Percentiles rank a stretch among this genome's conserved stretches.
phyloP scores from a whole-genome alignment of 2,888 invertebrate species.

The Marasmarcha lunaedactyla region DNA sequence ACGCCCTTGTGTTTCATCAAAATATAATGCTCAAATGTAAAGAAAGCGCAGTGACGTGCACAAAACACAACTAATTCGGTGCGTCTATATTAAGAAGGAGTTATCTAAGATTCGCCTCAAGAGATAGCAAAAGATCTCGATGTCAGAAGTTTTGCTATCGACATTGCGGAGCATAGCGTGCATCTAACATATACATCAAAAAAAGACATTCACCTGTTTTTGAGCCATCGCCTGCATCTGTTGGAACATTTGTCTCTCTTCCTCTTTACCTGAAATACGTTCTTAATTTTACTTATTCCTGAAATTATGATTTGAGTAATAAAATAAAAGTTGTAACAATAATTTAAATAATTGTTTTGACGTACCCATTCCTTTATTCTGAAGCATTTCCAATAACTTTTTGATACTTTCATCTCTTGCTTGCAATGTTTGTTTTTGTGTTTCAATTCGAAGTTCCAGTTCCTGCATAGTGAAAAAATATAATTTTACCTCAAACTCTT shows the following conservation, averaged over 20 bases:
- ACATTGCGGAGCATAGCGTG: slow-evolving; percentile 27
- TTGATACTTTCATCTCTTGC: slow-evolving; percentile 98
- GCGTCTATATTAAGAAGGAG: slow-evolving; percentile 21
- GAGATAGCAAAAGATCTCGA: slow-evolving; percentile 15
- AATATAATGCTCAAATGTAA: slow-evolving; percentile 37
- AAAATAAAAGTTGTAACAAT: neutral
- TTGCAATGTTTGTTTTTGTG: slow-evolving; percentile 96
- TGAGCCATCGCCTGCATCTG: slow-evolving; percentile 97
- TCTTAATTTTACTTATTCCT: slow-evolving; percentile 42
- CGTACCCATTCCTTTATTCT: slow-evolving; percentile 97
- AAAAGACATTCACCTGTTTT: slow-evolving; percentile 82
- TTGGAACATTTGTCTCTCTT: slow-evolving; percentile 95
- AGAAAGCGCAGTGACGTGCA: slow-evolving; percentile 59
- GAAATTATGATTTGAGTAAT: slow-evolving; percentile 14
- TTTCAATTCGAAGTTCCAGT: slow-evolving; percentile 95
- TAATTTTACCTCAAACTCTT: neutral
- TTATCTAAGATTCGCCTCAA: slow-evolving; percentile 7
- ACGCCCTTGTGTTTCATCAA: slow-evolving; percentile 59
- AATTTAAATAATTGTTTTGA: slow-evolving; percentile 16
- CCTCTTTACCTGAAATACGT: slow-evolving; percentile 86
- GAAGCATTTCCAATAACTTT: slow-evolving; percentile 97
- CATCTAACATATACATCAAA: slow-evolving; percentile 24
- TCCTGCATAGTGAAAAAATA: slow-evolving; percentile 73
- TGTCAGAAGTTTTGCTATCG: slow-evolving; percentile 13
- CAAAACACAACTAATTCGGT: slow-evolving; percentile 35